Evolutionary conservation across 2,888 invertebrate genomes (phyloP).

Genomic region (Monopis laevigella): DNA sequence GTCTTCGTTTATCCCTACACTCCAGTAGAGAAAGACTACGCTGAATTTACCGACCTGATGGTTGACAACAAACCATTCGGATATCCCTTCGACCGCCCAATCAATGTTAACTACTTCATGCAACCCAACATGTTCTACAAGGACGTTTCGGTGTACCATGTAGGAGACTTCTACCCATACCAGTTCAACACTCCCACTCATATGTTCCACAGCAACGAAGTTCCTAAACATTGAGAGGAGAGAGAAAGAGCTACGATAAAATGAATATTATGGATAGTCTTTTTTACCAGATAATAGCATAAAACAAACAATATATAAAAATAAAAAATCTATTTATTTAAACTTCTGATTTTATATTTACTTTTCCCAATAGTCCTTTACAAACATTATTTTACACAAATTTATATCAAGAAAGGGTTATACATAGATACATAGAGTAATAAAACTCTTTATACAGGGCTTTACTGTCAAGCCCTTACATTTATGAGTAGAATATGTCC

Average conservation of each 20-base stretch:
- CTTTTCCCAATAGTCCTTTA: no score
- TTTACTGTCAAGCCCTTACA: no score
- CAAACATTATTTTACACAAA: no score
- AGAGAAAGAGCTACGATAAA: conserved; percentile 4
- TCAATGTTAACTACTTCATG: conserved; percentile 33
- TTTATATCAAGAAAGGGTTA: no score
- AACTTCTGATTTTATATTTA: neutral
- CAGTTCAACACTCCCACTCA: conserved; percentile 31
- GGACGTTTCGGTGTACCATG: conserved; percentile 65
- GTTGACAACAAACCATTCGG: conserved; percentile 52
- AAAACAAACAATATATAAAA: conserved; percentile 1
- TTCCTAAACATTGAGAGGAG: conserved; percentile 12
- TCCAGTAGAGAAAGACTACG: conserved; percentile 28
- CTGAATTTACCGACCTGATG: conserved; percentile 36
- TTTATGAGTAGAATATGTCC: no score
- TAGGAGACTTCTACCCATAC: conserved; percentile 40
- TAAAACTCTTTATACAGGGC: no score
- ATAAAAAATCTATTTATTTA: conserved; percentile 6
- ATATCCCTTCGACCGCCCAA: conserved; percentile 49
- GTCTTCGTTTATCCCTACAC: conserved; percentile 54
- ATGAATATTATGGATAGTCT: neutral
- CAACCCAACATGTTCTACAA: conserved; percentile 44
- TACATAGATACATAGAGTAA: no score
- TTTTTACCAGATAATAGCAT: neutral
- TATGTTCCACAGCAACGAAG: conserved; percentile 17